These are phyloP conservation scores for Noctua pronuba DNA, from an alignment of 2,888 invertebrate genomes.

Conservation along the genomic window DNA sequence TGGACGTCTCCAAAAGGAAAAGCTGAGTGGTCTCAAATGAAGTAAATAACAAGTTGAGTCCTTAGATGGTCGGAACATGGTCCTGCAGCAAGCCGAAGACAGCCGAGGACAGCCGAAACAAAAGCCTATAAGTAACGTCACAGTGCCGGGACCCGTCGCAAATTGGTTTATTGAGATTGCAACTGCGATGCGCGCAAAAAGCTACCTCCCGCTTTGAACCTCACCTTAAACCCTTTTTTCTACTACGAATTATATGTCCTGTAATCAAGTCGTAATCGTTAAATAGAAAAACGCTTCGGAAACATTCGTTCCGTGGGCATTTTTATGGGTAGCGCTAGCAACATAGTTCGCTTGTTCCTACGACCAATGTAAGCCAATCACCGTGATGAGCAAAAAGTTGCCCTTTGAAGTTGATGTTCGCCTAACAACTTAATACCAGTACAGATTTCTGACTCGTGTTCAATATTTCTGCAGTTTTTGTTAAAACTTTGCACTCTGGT, in stretches of 20 bases:
- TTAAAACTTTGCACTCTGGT: conserved; percentile 22
- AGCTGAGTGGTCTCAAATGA: conserved; percentile 61
- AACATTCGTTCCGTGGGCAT: conserved; percentile 57
- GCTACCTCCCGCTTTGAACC: conserved; percentile 65
- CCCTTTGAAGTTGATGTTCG: conserved; percentile 56
- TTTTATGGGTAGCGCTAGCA: conserved; percentile 64
- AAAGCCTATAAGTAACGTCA: conserved; percentile 69
- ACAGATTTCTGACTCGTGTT: conserved; percentile 52
- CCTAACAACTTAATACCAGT: conserved; percentile 57
- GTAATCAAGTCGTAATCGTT: conserved; percentile 66
- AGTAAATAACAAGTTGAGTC: conserved; percentile 76
- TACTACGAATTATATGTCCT: conserved; percentile 58
- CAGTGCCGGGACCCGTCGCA: conserved; percentile 75
- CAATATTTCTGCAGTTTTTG: conserved; percentile 49
- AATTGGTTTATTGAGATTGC: conserved; percentile 88
- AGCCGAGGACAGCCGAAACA: conserved; percentile 77
- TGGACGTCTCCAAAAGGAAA: conserved; percentile 50
- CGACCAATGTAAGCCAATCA: conserved; percentile 61
- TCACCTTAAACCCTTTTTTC: conserved; percentile 58
- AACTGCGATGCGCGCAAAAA: conserved; percentile 78
- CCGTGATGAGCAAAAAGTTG: conserved; percentile 57
- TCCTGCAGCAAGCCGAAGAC: conserved; percentile 66
- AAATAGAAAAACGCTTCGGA: conserved; percentile 58
- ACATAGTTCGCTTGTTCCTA: conserved; percentile 60
- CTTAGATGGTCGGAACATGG: conserved; percentile 69